Evolutionary conservation across 2,888 invertebrate species (phyloP), one percentile per base, ranked within the genome.

Genomic region (Scaptomyza parva): DNA sequence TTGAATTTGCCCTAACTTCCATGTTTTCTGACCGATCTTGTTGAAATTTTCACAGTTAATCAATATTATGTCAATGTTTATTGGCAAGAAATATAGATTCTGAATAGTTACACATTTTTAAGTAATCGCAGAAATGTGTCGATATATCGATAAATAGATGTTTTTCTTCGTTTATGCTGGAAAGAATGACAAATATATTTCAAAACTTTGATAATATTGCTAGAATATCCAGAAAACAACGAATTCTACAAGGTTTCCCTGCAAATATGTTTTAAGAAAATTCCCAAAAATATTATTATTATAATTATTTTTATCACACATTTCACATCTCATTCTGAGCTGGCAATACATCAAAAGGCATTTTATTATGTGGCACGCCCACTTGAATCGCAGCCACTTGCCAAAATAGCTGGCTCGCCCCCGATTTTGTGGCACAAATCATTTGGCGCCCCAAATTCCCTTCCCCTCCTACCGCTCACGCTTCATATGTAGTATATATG

Each of bases 371-470:
- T 37, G n/a, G n/a, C 26, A 12, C 52, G 50, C 50, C 44, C 20
- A 41, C 43, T 2, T 2, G 28, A 59, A 40, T 30, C 53, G 41
- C 58, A 55, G n/a, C 5, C 40, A 18, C 7, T 73, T 70, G 76
- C 76, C 73, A 73, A 73, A 73, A 73, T 70, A 41, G 63, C 41
- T 63, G 48, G 26, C n/a, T n/a, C n/a, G n/a, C n/a, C 55, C 51
- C 44, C 20, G 50, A 26, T 72, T 66, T 72, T n/a, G 41, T 51
- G 51, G 40, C 43, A 54, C 70, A 70, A 74, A 68, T 68, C 55
- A 63, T 74, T 73, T 67, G 70, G 58, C 51, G 50, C 37, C 37
- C 37, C 2, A 35, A 35, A 14, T 8, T 2, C 12, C n/a, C 14
- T 4, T 3, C 28, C 39, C 8, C 18, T 14, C 20, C 44, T 30